Evolutionary conservation across 2,797 vertebrate species (phyloP), one percentile per base, ranked within the genome.

Genomic region (Oryzias sinensis): DNA sequence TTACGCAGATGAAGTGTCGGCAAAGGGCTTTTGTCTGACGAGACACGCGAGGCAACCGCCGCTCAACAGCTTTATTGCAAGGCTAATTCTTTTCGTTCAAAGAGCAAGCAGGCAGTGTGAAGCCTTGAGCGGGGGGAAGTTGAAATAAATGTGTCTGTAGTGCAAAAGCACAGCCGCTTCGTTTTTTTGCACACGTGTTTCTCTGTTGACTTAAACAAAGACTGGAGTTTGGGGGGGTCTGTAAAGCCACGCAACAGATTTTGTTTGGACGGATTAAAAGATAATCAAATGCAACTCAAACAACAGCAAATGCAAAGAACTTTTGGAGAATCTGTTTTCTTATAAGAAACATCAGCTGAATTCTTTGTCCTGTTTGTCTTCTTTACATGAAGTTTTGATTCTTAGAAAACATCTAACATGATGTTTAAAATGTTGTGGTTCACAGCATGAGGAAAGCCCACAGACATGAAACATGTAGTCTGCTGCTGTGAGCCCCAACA

Each of bases 21-120:
- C 62, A 62, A 62, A 74, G 13, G 27, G 58, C 80, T 66, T 83
- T 88, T 90, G 82, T 85, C 57, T 76, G 59, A 59, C 3, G 18
- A 60, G 66, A 69, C 65, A 51, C 9, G 41, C 67, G 37, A 65
- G 59, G n/a, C 42, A 49, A 75, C 41, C 18, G 70, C 53, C 29
- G 46, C 74, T 78, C 54, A 44, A 49, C 70, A 59, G 70, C 24
- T 72, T 81, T 48, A 68, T 76, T 53, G 65, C 80, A 79, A 83
- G 60, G 73, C 74, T 80, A 78, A 65, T 51, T 67, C 69, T 70
- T 78, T 80, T 81, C 79, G 75, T 70, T 72, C 37, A 29, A 63
- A 68, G 54, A 74, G 52, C 62, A 61, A 53, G 37, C 33, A 11
- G 33, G 11, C 33, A 33, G 9, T 33, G 33, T 11, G 40, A 15